These are phyloP conservation scores for Tetramorium bicarinatum DNA, from an alignment of 2,888 invertebrate species.

Conservation along the genomic window DNA sequence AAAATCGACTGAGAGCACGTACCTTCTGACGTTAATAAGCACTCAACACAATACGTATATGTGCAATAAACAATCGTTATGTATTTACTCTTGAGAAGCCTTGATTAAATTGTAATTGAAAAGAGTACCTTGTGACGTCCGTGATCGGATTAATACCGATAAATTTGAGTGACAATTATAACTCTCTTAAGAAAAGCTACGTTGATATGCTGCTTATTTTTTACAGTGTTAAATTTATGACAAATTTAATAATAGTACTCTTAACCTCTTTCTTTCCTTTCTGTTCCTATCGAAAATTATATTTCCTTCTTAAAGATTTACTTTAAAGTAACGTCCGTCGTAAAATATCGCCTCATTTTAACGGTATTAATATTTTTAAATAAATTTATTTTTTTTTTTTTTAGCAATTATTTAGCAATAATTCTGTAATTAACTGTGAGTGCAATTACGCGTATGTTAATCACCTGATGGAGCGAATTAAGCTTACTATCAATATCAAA, in stretches of 20 bases:
- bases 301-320: not conserved
- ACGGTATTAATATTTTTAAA: not conserved
- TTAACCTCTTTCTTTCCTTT: not conserved
- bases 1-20: constrained; percentile 41
- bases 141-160: not conserved
- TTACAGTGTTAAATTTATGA: not conserved
- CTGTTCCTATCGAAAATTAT: not conserved
- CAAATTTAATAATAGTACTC: not conserved
- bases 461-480: no score
- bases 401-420: no score
- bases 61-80: constrained; percentile 57
- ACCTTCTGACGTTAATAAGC: constrained; percentile 62
- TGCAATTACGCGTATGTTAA: no score
- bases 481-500: no score
- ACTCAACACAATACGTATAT: constrained; percentile 47
- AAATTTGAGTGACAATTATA: not conserved
- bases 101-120: constrained; percentile 28
- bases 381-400: no score
- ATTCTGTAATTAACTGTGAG: no score
- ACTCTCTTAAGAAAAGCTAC: not conserved
- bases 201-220: not conserved
- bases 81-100: constrained; percentile 32
- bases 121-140: constrained; percentile 18
- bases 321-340: not conserved
- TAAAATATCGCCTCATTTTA: not conserved